Evolutionary conservation across 2,888 invertebrate species (phyloP), one percentile per base, ranked within the genome.

Genomic region (Diarsia mendica): DNA sequence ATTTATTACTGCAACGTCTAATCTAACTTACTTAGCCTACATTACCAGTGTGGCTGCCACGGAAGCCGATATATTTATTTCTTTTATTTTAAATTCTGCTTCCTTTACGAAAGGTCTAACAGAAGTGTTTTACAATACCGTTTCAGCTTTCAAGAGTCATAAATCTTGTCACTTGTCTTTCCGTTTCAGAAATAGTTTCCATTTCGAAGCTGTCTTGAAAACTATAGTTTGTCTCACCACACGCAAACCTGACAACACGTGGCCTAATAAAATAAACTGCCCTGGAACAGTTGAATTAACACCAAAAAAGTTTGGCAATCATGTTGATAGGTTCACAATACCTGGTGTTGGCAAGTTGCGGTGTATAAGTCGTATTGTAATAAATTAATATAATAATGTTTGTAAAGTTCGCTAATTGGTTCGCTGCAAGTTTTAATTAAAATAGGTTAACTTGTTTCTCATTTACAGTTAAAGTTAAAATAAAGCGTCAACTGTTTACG

Each of bases 351-450:
- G 51, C 69, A 77, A 83, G 51, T 44, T 49, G 18, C 23, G 28
- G 49, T 83, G 23, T 63, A 51, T 55, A 67, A 61, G 18, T 84
- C 28, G 33, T 46, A 71, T 84, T 67, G 49, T 70, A 67, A 80
- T 80, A 81, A 81, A 84, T 74, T 64, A 73, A 72, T 49, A 84
- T 60, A 70, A 81, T 84, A 67, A 79, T 79, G 46, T 69, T 72
- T 48, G 39, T 63, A 53, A 80, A 69, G 61, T 72, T 63, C 23
- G 28, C 46, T 72, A 67, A 81, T 80, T 79, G 28, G 55, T 33
- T 44, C n/a, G 44, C 44, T 79, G 53, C 48, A 71, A 80, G 71
- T 83, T 80, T 80, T 72, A 84, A 80, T 80, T 64, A 68, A 80
- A 80, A 72, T 58, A 55, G 28, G 49, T 72, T 58, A 51, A 51